Base-by-base conservation (phyloP, 2,113 vertebrate species). In the Lamprotornis superbus region DNA sequence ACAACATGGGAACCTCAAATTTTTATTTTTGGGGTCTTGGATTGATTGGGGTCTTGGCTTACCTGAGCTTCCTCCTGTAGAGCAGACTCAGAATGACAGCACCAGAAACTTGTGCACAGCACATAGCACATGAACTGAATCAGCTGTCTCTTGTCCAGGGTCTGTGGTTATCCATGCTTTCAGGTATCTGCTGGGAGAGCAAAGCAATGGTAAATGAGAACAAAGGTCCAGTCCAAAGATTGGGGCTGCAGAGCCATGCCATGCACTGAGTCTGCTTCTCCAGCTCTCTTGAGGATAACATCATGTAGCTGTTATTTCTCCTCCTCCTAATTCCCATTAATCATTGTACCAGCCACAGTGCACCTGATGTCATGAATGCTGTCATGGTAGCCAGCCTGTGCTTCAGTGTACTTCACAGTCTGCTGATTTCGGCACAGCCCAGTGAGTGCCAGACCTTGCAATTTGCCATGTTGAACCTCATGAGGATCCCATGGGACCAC, bases 191-290 rank as follows among this genome's bases (percentile, higher is more conserved):
- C 21, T 60, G 64, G 59, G 46, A 83, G 21, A 37, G 6, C 35
- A 87, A 47, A 73, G 12, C 27, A 23, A 71, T 25, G 37, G 13
- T 39, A 93, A 71, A 25, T 57, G 44, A 83, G 35, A 86, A 79
- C 4, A 24, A 49, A 75, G 12, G 44, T n/a, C 37, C 16, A 17
- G 13, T 46, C 27, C 12, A 35, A 75, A 82, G 16, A 14, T 0
- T 59, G 47, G 24, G 35, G 25, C 28, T 82, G 60, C 42, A 67
- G 47, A 78, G n/a, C 46, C 0, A 1, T 77, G 55, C 11, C 7
- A 2, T 14, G 35, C 30, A 31, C 37, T 0, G 3, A 1, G 0
- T 47, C 37, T 78, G 10, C 15, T 90, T 92, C 42, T 33, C 20
- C 25, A 59, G 30, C 5, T 5, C 20, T 79, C 52, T 69, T 83